phyloP scores from a whole-genome alignment of 2,888 invertebrate genomes.

The Sinelater perroti region DNA sequence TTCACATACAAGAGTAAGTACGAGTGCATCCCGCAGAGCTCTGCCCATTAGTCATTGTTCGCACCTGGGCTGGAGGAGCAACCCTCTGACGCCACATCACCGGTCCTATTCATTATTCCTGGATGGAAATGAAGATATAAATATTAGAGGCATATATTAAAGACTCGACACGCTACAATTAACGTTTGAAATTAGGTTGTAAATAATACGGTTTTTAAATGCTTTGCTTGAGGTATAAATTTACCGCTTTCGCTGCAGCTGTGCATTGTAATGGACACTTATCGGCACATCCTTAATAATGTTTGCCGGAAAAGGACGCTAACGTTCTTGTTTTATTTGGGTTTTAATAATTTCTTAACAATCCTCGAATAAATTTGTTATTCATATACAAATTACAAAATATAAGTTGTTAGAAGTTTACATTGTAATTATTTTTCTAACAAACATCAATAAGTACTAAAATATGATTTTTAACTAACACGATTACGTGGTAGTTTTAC shows the following conservation, averaged over 20 bases:
- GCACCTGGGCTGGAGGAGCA: slow-evolving; percentile 45
- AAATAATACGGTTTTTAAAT: slow-evolving; percentile 26
- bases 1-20: slow-evolving; percentile 45
- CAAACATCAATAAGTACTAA: too few relatives aligned
- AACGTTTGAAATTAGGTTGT: slow-evolving; percentile 30
- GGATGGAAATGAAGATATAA: slow-evolving; percentile 49
- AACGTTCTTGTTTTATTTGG: too few relatives aligned
- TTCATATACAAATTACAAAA: too few relatives aligned
- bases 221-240: slow-evolving; percentile 3
- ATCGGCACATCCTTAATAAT: too few relatives aligned
- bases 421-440: too few relatives aligned
- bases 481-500: too few relatives aligned
- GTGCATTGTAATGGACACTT: neutral
- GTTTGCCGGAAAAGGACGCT: too few relatives aligned
- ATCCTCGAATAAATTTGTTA: too few relatives aligned
- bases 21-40: slow-evolving; percentile 45
- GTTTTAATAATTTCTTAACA: too few relatives aligned
- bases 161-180: slow-evolving; percentile 24
- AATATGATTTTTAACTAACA: too few relatives aligned
- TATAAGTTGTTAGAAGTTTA: too few relatives aligned
- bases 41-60: slow-evolving; percentile 50
- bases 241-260: slow-evolving; percentile 2
- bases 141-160: slow-evolving; percentile 43
- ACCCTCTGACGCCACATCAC: slow-evolving; percentile 39
- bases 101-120: slow-evolving; percentile 44